These are phyloP conservation scores for Manacus vitellinus DNA, from an alignment of 2,113 vertebrate genomes.

Conservation along the genomic window DNA sequence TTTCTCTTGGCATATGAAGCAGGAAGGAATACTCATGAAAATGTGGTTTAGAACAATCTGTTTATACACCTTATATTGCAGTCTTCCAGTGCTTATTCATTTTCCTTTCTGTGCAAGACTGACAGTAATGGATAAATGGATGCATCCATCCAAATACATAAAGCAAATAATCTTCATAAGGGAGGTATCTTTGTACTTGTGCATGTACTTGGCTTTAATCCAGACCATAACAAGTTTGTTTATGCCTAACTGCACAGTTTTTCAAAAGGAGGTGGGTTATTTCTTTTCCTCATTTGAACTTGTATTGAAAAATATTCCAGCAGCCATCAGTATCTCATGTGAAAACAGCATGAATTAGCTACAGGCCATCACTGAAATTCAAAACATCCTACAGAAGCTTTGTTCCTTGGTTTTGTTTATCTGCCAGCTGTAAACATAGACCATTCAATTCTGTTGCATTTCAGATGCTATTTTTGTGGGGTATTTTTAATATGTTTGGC, in stretches of 20 bases:
- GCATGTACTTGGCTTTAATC: background rate
- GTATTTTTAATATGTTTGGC: slow-evolving; percentile 21
- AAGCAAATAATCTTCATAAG: slow-evolving; percentile 11
- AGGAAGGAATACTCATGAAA: background rate
- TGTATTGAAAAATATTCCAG: slow-evolving; percentile 37
- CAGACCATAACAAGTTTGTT: slow-evolving; percentile 40
- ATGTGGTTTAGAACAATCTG: background rate
- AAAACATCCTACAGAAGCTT: slow-evolving; percentile 45
- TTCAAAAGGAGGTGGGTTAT: slow-evolving; percentile 42
- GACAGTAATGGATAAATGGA: background rate
- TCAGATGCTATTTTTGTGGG: slow-evolving; percentile 14
- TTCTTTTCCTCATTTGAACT: slow-evolving; percentile 56
- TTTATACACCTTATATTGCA: background rate
- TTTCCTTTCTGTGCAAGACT: background rate
- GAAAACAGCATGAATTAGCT: slow-evolving; percentile 62
- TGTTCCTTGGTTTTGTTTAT: slow-evolving; percentile 49
- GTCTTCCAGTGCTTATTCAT: background rate
- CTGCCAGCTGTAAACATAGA: slow-evolving; percentile 49
- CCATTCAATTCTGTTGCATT: slow-evolving; percentile 30
- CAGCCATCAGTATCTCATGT: slow-evolving; percentile 44
- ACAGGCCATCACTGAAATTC: slow-evolving; percentile 46
- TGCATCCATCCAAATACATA: background rate
- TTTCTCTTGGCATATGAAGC: background rate
- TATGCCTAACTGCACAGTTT: slow-evolving; percentile 30
- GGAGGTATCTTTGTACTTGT: slow-evolving; percentile 15